Evolutionary conservation across 2,888 invertebrate species (phyloP), one percentile per base, ranked within the genome.

Genomic region (Coremacera marginata): DNA sequence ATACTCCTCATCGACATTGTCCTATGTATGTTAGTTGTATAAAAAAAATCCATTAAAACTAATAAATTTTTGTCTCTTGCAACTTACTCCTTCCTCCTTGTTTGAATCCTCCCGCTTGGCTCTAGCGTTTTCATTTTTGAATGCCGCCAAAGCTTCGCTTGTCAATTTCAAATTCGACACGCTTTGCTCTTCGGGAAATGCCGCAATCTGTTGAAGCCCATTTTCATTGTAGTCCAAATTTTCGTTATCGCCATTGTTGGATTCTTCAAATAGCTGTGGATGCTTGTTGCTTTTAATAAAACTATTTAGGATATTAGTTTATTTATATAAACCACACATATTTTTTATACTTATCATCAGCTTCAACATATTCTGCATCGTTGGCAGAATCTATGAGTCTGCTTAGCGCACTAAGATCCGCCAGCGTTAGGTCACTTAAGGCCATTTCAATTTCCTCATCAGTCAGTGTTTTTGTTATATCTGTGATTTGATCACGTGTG

Each of bases 361-460:
- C 70, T 62, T 81, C 77, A 37, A 80, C 72, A 19, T 79, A 72
- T 73, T 77, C 81, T 78, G 74, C 75, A 57, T 70, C 77, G 78
- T 76, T 78, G 11, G 83, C 76, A 5, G 80, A 82, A 52, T 86
- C 86, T 25, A 89, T 80, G 3, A 89, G 73, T 49, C 84, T 82
- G 74, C 84, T 83, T 5, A 89, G 77, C 0, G 78, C 77, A 68
- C 82, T 83, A 0, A 88, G 82, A 77, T 89, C 89, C 0, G 83
- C 81, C 0, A 87, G 49, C 0, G 86, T 83, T 1, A 89, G 78
- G 22, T 84, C 86, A 68, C 84, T 84, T 0, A 89, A 77, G 3
- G 86, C 85, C 8, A 83, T 80, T 34, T 86, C 83, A 16, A 89
- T 82, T 77, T 89, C 87, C 0, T 82, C 84, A 74, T 88, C 86